Conservation (phyloP, 2,888 invertebrate genomes). For the Lepetodrilus schrolli region DNA sequence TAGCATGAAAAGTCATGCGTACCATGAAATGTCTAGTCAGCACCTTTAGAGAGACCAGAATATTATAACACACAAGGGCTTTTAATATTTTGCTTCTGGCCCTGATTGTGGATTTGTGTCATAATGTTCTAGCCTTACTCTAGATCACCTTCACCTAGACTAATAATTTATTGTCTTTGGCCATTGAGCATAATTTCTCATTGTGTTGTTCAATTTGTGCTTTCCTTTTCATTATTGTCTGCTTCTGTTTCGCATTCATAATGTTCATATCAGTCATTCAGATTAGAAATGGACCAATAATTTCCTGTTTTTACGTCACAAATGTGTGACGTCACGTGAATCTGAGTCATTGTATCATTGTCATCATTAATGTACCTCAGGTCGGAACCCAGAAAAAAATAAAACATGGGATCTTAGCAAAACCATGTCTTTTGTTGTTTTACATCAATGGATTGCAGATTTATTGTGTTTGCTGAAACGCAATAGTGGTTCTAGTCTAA, state of each 20-base stretch:
- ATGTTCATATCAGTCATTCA: slow-evolving; percentile 1
- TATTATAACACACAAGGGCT: not conserved
- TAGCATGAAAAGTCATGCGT: slow-evolving; percentile 6
- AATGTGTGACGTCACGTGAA: slow-evolving; percentile 11
- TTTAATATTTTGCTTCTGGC: not conserved
- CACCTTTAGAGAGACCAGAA: not conserved
- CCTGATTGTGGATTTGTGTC: not conserved
- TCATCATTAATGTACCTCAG: slow-evolving; percentile 40
- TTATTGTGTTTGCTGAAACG: no score
- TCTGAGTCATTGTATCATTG: slow-evolving; percentile 34
- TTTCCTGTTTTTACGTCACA: not conserved
- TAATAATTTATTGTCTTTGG: slow-evolving; percentile 8
- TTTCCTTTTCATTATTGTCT: not conserved
- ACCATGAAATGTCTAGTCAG: not conserved
- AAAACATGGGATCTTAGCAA: slow-evolving; percentile 33
- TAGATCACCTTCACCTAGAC: not conserved
- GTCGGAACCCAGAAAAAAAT: slow-evolving; percentile 38
- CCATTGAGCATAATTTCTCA: slow-evolving; percentile 15
- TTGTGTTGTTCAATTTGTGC: slow-evolving; percentile 27
- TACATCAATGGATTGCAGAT: no score
- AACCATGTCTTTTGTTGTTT: not conserved
- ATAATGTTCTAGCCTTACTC: not conserved
- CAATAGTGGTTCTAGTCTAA: no score
- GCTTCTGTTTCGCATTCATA: not conserved
- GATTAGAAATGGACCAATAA: slow-evolving; percentile 23